A percentile compares a stretch with the other conserved stretches of the same genome.
phyloP scores from a whole-genome alignment of 92 coral and sea anemone species.

The Zoanthus sociatus region DNA sequence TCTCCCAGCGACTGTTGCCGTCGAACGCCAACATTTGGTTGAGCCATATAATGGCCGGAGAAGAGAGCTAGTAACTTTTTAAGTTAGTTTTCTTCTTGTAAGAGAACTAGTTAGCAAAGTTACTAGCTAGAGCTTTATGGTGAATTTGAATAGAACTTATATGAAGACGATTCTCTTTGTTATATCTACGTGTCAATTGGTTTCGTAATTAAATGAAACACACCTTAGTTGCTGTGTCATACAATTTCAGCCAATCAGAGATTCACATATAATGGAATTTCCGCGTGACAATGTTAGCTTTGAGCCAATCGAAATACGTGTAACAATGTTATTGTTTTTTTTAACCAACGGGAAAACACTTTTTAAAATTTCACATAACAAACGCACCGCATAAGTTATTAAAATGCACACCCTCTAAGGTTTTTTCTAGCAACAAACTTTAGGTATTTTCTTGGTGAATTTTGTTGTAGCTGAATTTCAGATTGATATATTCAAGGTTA shows the following conservation, averaged over 20 bases:
- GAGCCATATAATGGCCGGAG: constrained; percentile 1
- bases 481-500: not conserved
- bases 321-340: not conserved
- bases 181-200: constrained; percentile 7
- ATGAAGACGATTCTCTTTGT: not conserved
- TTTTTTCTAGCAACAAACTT: not conserved
- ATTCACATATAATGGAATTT: not conserved
- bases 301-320: not conserved
- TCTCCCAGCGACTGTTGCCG: constrained; percentile 27
- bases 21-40: not conserved
- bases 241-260: constrained; percentile 16
- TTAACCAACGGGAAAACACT: not conserved
- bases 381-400: not conserved
- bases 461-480: not conserved
- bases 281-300: not conserved
- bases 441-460: not conserved
- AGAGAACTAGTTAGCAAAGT: constrained; percentile 13
- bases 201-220: not conserved
- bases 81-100: constrained; percentile 5
- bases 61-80: not conserved
- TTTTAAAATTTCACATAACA: not conserved
- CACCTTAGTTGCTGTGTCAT: constrained; percentile 5
- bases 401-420: not conserved
- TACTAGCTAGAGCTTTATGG: constrained; percentile 5
- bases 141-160: not conserved